Base-by-base conservation (phyloP, 1,140 invertebrate genomes). In the Aphaenogaster floridana region DNA sequence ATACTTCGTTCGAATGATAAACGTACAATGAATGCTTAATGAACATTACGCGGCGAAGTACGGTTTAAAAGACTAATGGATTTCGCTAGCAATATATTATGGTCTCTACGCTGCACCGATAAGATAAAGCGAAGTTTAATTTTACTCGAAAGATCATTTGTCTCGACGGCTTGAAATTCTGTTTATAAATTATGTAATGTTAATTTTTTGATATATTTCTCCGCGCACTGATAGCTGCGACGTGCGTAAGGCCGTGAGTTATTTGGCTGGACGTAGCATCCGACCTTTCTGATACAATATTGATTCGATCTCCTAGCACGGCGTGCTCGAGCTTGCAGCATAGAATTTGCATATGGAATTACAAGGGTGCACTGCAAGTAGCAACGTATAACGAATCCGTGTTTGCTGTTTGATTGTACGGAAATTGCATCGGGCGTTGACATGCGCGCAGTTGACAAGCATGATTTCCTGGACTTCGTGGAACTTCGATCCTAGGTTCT, bases 291-390 rank as follows among this genome's bases (percentile, higher is more conserved):
- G 86, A 87, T 92, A 74, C 89, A 81, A 87, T 87, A 89, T 92
- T 86, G 91, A 92, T 91, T 92, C 86, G 89, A 91, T 92, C 81
- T 86, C 57, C 64, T 54, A 54, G 59, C 79, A 61, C 88, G 66
- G 68, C 77, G 83, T 86, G 86, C 74, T 63, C 61, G 78, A 48
- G 85, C 61, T 79, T 68, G 85, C 81, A 63, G 68, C 85, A 71
- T 79, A 86, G 81, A 91, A 91, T 91, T 91, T 91, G 90, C 90
- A 91, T 91, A 89, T 78, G 87, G 87, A 90, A 91, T 89, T 91
- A 91, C 88, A 84, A 64, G 76, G 84, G 57, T 69, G 45, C 66
- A 72, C 54, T 57, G 28, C 84, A 54, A 74, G 52, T 50, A 61
- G 69, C 15, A 45, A 63, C 54, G 42, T 84, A 84, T 84, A 84